phyloP scores from a whole-genome alignment of 2,888 invertebrate species.

The Synanthedon tipuliformis region DNA sequence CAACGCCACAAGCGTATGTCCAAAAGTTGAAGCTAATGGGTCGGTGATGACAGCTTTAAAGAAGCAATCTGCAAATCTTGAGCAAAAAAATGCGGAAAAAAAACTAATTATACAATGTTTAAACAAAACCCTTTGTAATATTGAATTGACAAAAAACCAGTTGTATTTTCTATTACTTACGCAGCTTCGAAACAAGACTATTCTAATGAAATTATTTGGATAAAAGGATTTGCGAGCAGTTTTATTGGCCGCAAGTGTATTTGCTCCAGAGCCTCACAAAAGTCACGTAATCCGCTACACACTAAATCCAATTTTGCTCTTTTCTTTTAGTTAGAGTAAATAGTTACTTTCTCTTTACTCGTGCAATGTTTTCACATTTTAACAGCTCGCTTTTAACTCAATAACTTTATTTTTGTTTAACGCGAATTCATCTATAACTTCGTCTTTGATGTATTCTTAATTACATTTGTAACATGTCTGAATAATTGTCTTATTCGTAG shows the following conservation, averaged over 20 bases:
- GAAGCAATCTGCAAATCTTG: too few relatives aligned
- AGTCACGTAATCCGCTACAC: not conserved
- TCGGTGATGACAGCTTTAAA: too few relatives aligned
- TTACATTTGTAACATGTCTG: not conserved
- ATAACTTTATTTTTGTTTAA: not conserved
- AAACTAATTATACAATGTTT: not conserved
- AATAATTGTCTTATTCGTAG: too few relatives aligned
- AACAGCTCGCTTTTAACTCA: not conserved
- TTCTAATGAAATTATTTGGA: not conserved
- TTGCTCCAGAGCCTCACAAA: not conserved
- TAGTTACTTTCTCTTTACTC: not conserved
- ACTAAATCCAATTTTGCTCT: not conserved
- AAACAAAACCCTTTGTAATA: not conserved
- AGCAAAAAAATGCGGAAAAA: not conserved
- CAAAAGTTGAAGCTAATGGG: too few relatives aligned
- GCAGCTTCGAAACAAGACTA: not conserved
- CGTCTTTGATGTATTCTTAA: not conserved
- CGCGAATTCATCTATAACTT: not conserved
- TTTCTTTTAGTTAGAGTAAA: not conserved
- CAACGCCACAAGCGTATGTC: too few relatives aligned
- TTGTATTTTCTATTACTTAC: not conserved
- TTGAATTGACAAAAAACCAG: not conserved
- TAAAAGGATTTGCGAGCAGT: not conserved
- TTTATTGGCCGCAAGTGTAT: not conserved
- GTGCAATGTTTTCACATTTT: not conserved